Evolutionary conservation across 2,888 invertebrate genomes (phyloP), one percentile per base, ranked within the genome.

Genomic region (Augiades crinisus): DNA sequence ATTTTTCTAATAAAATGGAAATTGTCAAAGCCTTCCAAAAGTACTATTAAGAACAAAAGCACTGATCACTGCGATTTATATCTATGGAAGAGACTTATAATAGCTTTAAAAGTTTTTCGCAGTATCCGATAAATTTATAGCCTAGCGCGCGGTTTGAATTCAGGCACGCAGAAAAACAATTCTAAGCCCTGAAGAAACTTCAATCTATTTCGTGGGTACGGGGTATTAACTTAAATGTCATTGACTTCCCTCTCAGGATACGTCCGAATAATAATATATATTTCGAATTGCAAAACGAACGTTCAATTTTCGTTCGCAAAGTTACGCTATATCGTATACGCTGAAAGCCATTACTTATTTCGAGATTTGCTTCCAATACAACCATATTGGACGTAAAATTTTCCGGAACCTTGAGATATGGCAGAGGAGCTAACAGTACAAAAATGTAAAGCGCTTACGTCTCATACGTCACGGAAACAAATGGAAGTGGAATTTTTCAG

Each of bases 401-500:
- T 71, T 70, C 70, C 68, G 70, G 72, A 74, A 65, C 67, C 67
- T 63, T 74, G 75, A 79, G 70, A 76, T 76, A 78, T 74, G 70
- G 70, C 65, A 62, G 65, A 65, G 67, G 69, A 70, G 70, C 68
- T 67, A 78, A 75, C 68, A 67, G 67, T 73, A 70, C 70, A 72
- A 75, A 71, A 77, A 75, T 75, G 65, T 75, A 78, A 78, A 79
- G 75, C 72, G 73, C 70, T 74, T 74, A 74, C 67, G 70, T 75
- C 72, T 74, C 70, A 73, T 67, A 72, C 67, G 68, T 73, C 72
- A 65, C 55, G 70, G 64, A 73, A 79, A 81, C 75, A 78, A 81
- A 80, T 78, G 72, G 70, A 63, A 61, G 62, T 57, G 62, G 65
- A 71, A 70, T 70, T 70, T 70, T 64, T 58, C 60, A 70, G 63